Conservation (phyloP, 2,797 vertebrate species). For the Channallabes apus region DNA sequence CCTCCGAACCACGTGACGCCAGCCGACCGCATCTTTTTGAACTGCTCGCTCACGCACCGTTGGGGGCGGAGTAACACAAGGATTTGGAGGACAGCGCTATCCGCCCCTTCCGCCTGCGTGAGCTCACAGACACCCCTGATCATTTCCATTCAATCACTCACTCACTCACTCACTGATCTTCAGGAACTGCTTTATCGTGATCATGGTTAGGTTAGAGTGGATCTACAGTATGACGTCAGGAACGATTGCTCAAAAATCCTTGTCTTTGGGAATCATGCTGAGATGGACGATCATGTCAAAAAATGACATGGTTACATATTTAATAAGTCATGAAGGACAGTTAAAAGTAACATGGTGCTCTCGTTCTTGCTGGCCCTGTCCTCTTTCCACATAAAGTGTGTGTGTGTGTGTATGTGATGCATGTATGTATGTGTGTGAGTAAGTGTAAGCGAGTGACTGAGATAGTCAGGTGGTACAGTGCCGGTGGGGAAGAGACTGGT, state of each 20-base stretch:
- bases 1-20: too few species aligned
- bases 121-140: too few species aligned
- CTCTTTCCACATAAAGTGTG: neutral
- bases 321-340: neutral
- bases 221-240: neutral
- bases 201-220: neutral
- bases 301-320: neutral
- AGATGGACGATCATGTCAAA: neutral
- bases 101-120: too few species aligned
- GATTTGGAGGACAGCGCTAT: too few species aligned
- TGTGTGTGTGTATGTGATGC: neutral
- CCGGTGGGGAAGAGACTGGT: slow-evolving; percentile 48
- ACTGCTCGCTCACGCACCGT: too few species aligned
- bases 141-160: too few species aligned
- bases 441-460: neutral
- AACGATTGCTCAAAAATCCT: neutral
- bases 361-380: neutral
- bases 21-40: too few species aligned
- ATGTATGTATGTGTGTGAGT: neutral
- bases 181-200: neutral
- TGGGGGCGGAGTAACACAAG: too few species aligned
- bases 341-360: neutral
- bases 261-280: neutral
- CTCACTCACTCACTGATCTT: neutral
- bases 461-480: slow-evolving; percentile 35